Percentiles rank a stretch among this genome's conserved stretches.
These are phyloP conservation scores for Lytechinus variegatus DNA, from an alignment of 35 echinoderm and acorn worm genomes.

Conservation along the genomic window DNA sequence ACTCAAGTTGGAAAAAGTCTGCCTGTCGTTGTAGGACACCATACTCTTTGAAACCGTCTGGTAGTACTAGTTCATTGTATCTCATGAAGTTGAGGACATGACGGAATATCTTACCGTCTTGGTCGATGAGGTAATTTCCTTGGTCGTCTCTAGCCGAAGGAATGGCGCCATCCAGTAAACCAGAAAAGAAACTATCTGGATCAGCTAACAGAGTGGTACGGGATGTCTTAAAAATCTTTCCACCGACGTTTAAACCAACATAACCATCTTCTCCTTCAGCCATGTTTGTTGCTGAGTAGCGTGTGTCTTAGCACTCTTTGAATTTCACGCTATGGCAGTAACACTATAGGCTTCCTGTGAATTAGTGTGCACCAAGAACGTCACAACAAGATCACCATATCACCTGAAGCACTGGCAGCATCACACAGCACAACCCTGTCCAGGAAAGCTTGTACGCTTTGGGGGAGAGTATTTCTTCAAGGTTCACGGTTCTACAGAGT, in stretches of 20 bases:
- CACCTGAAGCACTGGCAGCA: too few species aligned
- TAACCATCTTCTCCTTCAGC: background rate
- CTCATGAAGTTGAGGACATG: slow-evolving; percentile 67
- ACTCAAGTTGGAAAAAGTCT: slow-evolving; percentile 55
- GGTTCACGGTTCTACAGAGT: too few species aligned
- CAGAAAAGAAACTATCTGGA: slow-evolving; percentile 17
- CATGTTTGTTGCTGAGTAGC: too few species aligned
- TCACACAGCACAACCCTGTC: too few species aligned
- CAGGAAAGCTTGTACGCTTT: too few species aligned
- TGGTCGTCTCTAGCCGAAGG: slow-evolving; percentile 1
- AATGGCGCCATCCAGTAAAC: background rate
- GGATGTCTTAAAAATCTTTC: slow-evolving; percentile 25
- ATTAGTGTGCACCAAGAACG: too few species aligned
- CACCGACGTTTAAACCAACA: slow-evolving; percentile 35
- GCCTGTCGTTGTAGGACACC: slow-evolving; percentile 54
- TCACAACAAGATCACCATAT: too few species aligned
- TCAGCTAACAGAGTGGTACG: background rate
- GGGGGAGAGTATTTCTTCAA: too few species aligned
- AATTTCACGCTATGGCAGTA: too few species aligned
- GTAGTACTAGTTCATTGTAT: slow-evolving; percentile 25
- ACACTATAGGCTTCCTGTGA: too few species aligned
- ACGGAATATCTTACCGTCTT: slow-evolving; percentile 65
- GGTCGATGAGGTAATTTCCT: slow-evolving; percentile 55
- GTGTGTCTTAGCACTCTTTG: too few species aligned
- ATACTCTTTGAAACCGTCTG: slow-evolving; percentile 53